Evolutionary conservation across 2,113 vertebrate species (phyloP).

Genomic region (Lycaon pictus): DNA sequence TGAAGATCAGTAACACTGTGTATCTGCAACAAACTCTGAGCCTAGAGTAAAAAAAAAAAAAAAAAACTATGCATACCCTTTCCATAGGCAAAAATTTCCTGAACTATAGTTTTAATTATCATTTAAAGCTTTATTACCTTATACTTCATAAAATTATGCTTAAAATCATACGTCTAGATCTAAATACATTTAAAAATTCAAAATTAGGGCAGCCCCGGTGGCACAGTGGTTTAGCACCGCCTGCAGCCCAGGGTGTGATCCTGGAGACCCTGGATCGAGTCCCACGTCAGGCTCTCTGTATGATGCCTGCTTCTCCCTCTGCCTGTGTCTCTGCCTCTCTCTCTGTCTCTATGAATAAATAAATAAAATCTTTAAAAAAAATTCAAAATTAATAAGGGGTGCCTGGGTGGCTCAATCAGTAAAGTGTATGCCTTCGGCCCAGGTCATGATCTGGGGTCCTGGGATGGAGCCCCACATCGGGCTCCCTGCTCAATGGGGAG

Average conservation of each 20-base stretch:
- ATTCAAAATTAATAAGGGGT: background rate
- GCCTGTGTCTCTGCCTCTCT: too few relatives aligned
- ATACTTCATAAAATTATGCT: background rate
- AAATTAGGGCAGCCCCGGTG: background rate
- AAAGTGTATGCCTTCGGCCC: background rate
- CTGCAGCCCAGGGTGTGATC: too few relatives aligned
- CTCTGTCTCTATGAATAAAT: too few relatives aligned
- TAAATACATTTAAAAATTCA: background rate
- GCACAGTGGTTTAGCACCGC: too few relatives aligned
- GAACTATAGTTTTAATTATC: background rate
- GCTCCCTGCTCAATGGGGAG: background rate
- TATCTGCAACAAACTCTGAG: conserved; percentile 1
- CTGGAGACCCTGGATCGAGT: too few relatives aligned
- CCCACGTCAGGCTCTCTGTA: too few relatives aligned
- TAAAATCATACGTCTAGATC: background rate
- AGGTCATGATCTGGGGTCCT: background rate
- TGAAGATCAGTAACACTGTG: background rate
- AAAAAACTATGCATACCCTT: background rate
- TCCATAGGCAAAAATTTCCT: background rate
- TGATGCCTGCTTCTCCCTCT: too few relatives aligned
- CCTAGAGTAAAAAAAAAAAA: background rate
- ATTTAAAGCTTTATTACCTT: background rate
- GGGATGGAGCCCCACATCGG: background rate
- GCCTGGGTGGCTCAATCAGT: background rate
- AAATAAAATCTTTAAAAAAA: background rate